Base-by-base conservation (phyloP, 2,797 vertebrate genomes). In the Spinus olivaceus region DNA sequence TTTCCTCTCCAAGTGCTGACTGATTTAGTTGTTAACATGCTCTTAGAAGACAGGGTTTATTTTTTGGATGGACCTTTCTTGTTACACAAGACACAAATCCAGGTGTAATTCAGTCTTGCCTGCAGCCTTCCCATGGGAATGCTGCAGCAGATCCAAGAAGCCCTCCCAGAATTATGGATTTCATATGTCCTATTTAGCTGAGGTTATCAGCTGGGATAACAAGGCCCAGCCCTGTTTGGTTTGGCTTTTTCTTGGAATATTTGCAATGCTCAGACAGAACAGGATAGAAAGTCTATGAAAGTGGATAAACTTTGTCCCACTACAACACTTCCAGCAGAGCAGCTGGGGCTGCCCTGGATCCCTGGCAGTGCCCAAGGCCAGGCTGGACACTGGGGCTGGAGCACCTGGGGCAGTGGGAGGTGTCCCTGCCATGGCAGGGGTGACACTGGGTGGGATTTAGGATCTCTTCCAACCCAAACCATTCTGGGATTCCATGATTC, bases 361-460 rank as follows among this genome's bases (percentile, higher is more conserved):
- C 51, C 44, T 44, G 86, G 64, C 0, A 69, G 7, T 37, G n/a
- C 0, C 79, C 71, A 9, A 22, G n/a, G 20, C 46, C 69, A 67
- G 47, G 27, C 0, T 71, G 86, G 78, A 49, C 2, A 3, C 0
- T 18, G 33, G 61, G 30, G 39, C 21, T 57, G 14, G 71, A 76
- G 9, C 49, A 63, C 42, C 73, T 78, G 64, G 73, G 49, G 2
- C 4, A 16, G 22, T 35, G 57, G 35, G 0, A 57, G 22, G 6
- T 50, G 57, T 37, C 66, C 50, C 50, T 71, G 50, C 22, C 50
- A 4, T 22, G 47, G 14, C 21, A 22, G 46, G 5, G 25, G 5
- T 42, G 61, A 16, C 4, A 20, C 3, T 39, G 25, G 6, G 1
- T 28, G 57, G 0, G 25, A 0, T 71, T 78, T 5, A 5, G 5